Conservation (phyloP, 2,888 invertebrate genomes). For the Pammene aurita region DNA sequence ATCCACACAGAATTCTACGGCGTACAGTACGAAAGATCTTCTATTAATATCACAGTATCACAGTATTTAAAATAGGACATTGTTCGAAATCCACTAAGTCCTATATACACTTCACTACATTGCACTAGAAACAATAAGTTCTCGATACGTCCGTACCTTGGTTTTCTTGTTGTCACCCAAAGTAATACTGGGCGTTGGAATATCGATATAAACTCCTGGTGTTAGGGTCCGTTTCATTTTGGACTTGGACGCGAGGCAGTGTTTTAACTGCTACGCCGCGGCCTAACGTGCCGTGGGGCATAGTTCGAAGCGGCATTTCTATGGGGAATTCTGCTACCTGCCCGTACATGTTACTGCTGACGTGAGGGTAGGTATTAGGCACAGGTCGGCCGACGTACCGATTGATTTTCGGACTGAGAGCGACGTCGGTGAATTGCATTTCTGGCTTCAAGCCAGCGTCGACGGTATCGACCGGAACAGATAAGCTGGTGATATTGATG, state of each 20-base stretch:
- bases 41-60: constrained; percentile 82
- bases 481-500: constrained; percentile 87
- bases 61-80: constrained; percentile 79
- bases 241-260: constrained; percentile 74
- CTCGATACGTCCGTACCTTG: constrained; percentile 80
- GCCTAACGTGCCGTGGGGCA: constrained; percentile 77
- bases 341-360: constrained; percentile 81
- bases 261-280: constrained; percentile 78
- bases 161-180: constrained; percentile 88
- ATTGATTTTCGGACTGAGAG: constrained; percentile 78
- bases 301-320: constrained; percentile 80
- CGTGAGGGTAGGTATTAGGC: constrained; percentile 78
- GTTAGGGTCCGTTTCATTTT: constrained; percentile 79
- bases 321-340: constrained; percentile 79
- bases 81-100: constrained; percentile 65
- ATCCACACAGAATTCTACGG: constrained; percentile 15
- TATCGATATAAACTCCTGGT: constrained; percentile 86
- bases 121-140: constrained; percentile 84
- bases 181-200: constrained; percentile 88
- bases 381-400: constrained; percentile 78
- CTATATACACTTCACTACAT: constrained; percentile 71
- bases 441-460: constrained; percentile 75
- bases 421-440: constrained; percentile 75
- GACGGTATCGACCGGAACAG: constrained; percentile 84
- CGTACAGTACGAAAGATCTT: constrained; percentile 67